Base-by-base conservation (phyloP, 23 tunicate genomes). In the Botrylloides violaceus region DNA sequence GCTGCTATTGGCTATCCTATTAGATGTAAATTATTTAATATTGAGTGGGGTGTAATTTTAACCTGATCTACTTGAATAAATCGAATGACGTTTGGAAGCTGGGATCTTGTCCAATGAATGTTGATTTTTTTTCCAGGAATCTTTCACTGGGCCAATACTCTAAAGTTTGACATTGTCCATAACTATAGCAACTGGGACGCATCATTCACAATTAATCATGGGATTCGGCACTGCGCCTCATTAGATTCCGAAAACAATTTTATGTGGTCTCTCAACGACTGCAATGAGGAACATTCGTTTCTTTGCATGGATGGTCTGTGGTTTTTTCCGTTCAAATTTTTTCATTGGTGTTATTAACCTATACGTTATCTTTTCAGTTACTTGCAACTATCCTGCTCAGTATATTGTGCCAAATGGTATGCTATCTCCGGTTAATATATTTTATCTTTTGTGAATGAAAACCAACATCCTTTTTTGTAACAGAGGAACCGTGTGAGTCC, bases 241-340 rank as follows among this genome's bases (percentile, higher is more conserved):
- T 68, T 68, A n/a, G 20, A 36, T 68, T 68, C 74, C 12, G 74
- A 32, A 0, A 37, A 68, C 47, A 43, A 43, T 30, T 68, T 68
- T 43, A 68, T 26, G 19, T 68, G 74, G 74, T 32, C 49, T 39
- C 74, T 68, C 37, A 25, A 68, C 15, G 58, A 68, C 22, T 68
- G 74, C 37, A 2, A 36, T 24, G 74, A 68, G 23, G 27, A 5
- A 68, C 7, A 37, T 18, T 43, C 74, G 5, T 68, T 37, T 22
- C 36, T 68, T 1, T 68, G 74, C 74, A 68, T 68, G 74, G 74
- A 68, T 43, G 58, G 74, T 68, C 20, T 37, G 57, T 18, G 33
- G 0, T 25, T 20, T 20, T 21, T 12, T 12, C 15, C 55, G 18
- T 12, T 18, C 18, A 48, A 48, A 48, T 18, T 48, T 12, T 18